A percentile compares a stretch with the other conserved stretches of the same genome.
Evolutionary conservation across 2,888 invertebrate species (phyloP).

Genomic region (Eupeodes luniger): DNA sequence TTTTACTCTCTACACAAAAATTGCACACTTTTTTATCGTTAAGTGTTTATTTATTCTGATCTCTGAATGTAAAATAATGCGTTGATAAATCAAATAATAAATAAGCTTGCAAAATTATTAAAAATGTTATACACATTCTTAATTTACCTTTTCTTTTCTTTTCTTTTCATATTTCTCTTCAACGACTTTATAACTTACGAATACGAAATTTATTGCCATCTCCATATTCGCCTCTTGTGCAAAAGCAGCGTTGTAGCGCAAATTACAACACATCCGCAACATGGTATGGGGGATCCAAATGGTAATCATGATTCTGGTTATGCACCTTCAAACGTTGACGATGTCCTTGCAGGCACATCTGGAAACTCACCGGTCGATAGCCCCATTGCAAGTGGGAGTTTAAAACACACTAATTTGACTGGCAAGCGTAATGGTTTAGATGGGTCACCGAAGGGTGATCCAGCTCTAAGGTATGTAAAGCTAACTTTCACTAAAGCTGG

Average conservation of each 20-base stretch:
- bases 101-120: too few relatives aligned
- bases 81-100: too few relatives aligned
- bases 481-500: too few relatives aligned
- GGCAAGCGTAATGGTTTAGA: constrained; percentile 82
- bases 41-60: too few relatives aligned
- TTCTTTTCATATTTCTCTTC: constrained; percentile 17
- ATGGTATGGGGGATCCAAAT: constrained; percentile 88
- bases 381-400: constrained; percentile 83
- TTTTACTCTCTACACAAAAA: too few relatives aligned
- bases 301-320: constrained; percentile 94
- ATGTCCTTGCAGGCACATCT: constrained; percentile 85
- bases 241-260: constrained; percentile 86
- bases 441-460: constrained; percentile 83
- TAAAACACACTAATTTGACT: constrained; percentile 81
- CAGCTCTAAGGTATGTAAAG: constrained; percentile 81
- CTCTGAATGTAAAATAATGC: too few relatives aligned
- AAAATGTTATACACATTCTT: background rate
- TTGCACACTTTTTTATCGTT: too few relatives aligned
- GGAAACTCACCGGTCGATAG: constrained; percentile 86
- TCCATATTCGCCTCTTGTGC: constrained; percentile 10
- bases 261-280: constrained; percentile 85
- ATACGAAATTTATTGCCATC: constrained; percentile 18
- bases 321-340: constrained; percentile 87
- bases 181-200: background rate
- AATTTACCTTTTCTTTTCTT: background rate